Conservation (phyloP, 2,113 vertebrate species). For the Microcebus lehilahytsara region DNA sequence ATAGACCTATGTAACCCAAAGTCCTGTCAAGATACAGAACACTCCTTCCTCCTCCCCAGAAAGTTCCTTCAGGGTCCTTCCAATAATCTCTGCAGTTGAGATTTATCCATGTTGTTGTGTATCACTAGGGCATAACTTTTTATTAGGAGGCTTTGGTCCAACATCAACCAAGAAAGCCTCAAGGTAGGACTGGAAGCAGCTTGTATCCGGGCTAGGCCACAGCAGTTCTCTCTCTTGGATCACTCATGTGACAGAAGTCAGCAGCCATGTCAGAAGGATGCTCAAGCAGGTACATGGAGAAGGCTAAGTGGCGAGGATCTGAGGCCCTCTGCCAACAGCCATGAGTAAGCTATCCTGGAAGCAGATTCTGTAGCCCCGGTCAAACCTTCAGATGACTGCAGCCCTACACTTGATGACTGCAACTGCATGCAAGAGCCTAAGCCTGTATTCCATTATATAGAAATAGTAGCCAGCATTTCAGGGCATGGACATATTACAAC, state of each 20-base stretch:
- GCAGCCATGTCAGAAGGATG: neutral
- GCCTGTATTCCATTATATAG: too few species aligned
- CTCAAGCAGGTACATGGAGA: neutral
- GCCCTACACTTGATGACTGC: neutral
- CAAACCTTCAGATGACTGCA: neutral
- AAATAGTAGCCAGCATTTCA: neutral
- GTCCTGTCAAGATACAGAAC: neutral
- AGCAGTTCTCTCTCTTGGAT: neutral
- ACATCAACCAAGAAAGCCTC: neutral
- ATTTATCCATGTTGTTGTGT: neutral
- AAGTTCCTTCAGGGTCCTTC: neutral
- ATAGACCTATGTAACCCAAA: neutral
- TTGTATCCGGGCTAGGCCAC: neutral
- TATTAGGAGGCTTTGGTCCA: neutral
- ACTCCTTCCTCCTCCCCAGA: neutral
- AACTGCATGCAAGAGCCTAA: neutral
- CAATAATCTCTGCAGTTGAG: neutral
- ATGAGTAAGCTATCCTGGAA: neutral
- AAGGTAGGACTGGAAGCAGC: neutral
- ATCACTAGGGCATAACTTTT: neutral
- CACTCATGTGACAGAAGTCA: neutral
- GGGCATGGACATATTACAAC: too few species aligned
- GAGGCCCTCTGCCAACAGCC: neutral
- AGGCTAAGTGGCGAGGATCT: rapidly evolving
- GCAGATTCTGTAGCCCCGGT: neutral